Conservation (phyloP, 2,888 invertebrate genomes). For the Plebejus melissa region DNA sequence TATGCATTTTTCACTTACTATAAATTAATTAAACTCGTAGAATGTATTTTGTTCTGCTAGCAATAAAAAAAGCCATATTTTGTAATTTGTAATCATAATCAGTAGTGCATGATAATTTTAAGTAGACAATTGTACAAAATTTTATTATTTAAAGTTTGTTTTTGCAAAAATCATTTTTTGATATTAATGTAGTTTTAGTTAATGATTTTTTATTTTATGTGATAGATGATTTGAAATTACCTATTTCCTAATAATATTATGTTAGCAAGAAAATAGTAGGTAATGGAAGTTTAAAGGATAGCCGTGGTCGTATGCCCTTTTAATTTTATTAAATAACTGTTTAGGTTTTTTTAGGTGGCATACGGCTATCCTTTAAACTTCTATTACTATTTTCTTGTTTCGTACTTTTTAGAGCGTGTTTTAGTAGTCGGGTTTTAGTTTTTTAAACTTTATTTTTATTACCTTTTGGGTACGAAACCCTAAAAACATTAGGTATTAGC, state of each 20-base stretch:
- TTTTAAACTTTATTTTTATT: too few species aligned
- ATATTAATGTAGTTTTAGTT: background rate
- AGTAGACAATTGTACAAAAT: slow-evolving; percentile 16
- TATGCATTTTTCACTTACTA: background rate
- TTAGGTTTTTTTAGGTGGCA: too few species aligned
- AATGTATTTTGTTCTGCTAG: background rate
- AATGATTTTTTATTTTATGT: background rate
- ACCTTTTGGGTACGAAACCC: too few species aligned
- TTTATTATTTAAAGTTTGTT: background rate
- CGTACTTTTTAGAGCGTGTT: too few species aligned
- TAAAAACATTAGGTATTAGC: background rate
- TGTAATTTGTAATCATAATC: background rate
- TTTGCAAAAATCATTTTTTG: background rate
- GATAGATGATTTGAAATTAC: background rate
- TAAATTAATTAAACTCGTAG: background rate
- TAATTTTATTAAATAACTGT: too few species aligned
- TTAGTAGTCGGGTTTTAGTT: too few species aligned
- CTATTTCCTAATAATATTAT: background rate
- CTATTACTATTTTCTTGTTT: too few species aligned
- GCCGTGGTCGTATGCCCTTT: too few species aligned
- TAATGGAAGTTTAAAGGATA: too few species aligned
- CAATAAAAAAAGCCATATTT: background rate
- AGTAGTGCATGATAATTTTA: background rate
- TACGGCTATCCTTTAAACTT: too few species aligned
- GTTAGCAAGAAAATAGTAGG: background rate